phyloP scores from a whole-genome alignment of 2,888 invertebrate species.

The Frankliniella intonsa region DNA sequence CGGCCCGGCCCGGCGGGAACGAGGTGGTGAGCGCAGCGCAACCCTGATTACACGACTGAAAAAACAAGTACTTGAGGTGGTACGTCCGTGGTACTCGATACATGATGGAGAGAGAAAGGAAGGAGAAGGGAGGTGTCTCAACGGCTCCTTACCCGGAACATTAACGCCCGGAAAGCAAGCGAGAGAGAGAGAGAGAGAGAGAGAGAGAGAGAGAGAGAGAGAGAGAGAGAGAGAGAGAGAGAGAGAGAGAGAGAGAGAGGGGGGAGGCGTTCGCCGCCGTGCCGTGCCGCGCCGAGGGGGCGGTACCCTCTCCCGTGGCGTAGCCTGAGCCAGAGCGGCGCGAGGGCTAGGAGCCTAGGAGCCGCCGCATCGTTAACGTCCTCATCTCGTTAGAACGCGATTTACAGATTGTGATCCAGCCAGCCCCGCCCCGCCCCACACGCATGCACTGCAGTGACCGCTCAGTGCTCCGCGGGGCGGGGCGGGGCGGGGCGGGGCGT shows the following conservation, averaged over 20 bases:
- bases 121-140: background rate
- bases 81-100: too few relatives aligned
- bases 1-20: too few relatives aligned
- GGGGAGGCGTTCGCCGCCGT: background rate
- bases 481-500: background rate
- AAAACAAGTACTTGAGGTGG: too few relatives aligned
- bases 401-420: background rate
- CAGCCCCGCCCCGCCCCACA: too few relatives aligned
- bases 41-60: too few relatives aligned
- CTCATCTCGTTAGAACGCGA: conserved; percentile 24
- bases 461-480: background rate
- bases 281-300: background rate
- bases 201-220: background rate
- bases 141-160: background rate
- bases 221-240: background rate
- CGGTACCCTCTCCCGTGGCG: background rate
- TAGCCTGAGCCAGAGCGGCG: background rate
- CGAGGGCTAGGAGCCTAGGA: background rate
- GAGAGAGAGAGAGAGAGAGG: background rate
- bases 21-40: too few relatives aligned
- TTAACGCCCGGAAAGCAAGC: background rate
- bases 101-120: background rate
- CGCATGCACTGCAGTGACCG: background rate
- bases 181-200: background rate
- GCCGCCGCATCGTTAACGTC: conserved; percentile 3